These are phyloP conservation scores for Polydrusus cervinus DNA, from an alignment of 2,888 invertebrate species.

Conservation along the genomic window DNA sequence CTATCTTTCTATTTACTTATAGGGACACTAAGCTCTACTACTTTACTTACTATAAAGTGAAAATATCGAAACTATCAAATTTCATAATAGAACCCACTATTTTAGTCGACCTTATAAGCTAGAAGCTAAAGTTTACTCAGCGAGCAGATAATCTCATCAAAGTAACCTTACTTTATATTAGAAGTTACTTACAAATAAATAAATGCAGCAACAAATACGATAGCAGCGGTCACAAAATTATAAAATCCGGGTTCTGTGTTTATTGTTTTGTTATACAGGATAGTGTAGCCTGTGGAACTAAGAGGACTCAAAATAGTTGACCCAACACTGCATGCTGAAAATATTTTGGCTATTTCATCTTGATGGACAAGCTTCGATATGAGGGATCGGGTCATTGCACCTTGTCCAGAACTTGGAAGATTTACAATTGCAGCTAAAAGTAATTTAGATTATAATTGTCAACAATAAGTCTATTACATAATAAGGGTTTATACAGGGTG, in stretches of 20 bases:
- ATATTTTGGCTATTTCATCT: constrained; percentile 78
- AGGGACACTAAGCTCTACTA: no score
- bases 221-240: constrained; percentile 74
- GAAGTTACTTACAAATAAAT: constrained; percentile 39
- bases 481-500: no score
- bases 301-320: constrained; percentile 34
- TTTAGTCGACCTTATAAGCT: no score
- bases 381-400: constrained; percentile 76
- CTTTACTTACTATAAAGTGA: no score
- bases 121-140: no score
- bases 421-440: constrained; percentile 72
- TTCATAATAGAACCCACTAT: no score
- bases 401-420: constrained; percentile 73
- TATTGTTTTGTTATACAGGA: constrained; percentile 77
- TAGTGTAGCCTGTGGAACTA: constrained; percentile 75
- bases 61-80: no score
- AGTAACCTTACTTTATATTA: no score
- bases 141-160: no score
- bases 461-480: no score
- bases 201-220: constrained; percentile 59
- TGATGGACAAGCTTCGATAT: constrained; percentile 77
- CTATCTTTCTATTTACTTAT: no score
- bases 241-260: constrained; percentile 75
- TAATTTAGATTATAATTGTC: no score
- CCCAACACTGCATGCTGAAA: constrained; percentile 70